Percentiles rank a stretch among this genome's conserved stretches.
Evolutionary conservation across 1,140 invertebrate genomes (phyloP).

Genomic region (Trichoplusia ni): DNA sequence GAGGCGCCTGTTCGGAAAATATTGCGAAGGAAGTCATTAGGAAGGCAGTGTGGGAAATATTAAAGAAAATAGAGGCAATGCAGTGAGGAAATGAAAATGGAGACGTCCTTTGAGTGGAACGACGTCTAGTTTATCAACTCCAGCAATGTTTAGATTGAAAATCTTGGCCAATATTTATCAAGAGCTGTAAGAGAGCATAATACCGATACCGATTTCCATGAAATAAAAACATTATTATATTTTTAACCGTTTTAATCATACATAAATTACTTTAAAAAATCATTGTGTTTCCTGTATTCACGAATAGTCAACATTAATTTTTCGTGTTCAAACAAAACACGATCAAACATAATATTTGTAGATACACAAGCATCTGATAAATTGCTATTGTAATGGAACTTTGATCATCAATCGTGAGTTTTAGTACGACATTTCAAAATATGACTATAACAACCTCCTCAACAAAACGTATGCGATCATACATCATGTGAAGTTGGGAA

Average conservation of each 20-base stretch:
- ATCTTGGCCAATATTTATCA: too few relatives aligned
- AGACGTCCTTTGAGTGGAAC: not conserved
- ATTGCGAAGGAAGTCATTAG: conserved; percentile 30
- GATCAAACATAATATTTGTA: not conserved
- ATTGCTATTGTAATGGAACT: conserved; percentile 8
- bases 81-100: conserved; percentile 19
- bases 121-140: not conserved
- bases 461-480: conserved; percentile 18
- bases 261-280: too few relatives aligned
- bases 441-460: conserved; percentile 16
- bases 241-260: too few relatives aligned
- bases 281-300: too few relatives aligned
- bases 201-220: too few relatives aligned
- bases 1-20: conserved; percentile 28
- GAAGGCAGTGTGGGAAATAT: conserved; percentile 6
- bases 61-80: conserved; percentile 17
- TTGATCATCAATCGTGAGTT: conserved; percentile 12
- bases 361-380: conserved; percentile 7
- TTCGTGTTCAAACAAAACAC: conserved; percentile 1
- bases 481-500: conserved; percentile 22
- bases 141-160: too few relatives aligned
- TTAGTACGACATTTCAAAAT: conserved; percentile 19
- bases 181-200: too few relatives aligned
- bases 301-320: too few relatives aligned
- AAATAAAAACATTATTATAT: too few relatives aligned